Evolutionary conservation across 2,113 vertebrate species (phyloP), one percentile per base, ranked within the genome.

Genomic region (Gallinago paraguaiae): DNA sequence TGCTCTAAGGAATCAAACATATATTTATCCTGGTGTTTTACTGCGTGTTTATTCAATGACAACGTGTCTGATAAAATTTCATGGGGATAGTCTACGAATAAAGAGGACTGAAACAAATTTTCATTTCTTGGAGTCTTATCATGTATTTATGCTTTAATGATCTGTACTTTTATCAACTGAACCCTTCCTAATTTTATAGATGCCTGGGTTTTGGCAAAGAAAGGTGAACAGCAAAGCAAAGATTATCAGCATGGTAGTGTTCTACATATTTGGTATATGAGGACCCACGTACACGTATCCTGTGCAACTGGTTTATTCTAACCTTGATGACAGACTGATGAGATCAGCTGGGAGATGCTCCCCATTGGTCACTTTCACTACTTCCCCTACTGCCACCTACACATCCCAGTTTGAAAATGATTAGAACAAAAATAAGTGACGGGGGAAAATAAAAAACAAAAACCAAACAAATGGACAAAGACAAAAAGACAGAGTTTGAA

Each of bases 241-340:
- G 59, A 71, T 46, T 89, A 63, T 48, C 65, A 87, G 54, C 37
- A 68, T 8, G 20, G n/a, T 53, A 69, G 69, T 24, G 22, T 57
- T 89, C 28, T 81, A 90, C 20, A 4, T 53, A 88, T 65, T 95
- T 96, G 92, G 92, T 86, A 88, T 92, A 94, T 43, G 98, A 98
- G 98, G 98, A 98, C 98, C 98, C 98, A 97, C 98, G 30, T 97
- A 97, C 98, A 98, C 97, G 9, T 65, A 79, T 96, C 97, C 96
- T 97, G 96, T 87, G 75, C 72, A 71, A 67, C 92, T 90, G 76
- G 22, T 97, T 81, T 86, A 98, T 98, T 98, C 99, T 99, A 98
- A 99, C 99, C 99, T 99, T 98, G 99, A 99, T 8, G 99, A 99
- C 95, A 99, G 98, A 97, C 99, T 99, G 99, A 99, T 99, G 99